Evolutionary conservation across 2,888 invertebrate genomes (phyloP), one percentile per base, ranked within the genome.

Genomic region (Acanthacorydalis orientalis): DNA sequence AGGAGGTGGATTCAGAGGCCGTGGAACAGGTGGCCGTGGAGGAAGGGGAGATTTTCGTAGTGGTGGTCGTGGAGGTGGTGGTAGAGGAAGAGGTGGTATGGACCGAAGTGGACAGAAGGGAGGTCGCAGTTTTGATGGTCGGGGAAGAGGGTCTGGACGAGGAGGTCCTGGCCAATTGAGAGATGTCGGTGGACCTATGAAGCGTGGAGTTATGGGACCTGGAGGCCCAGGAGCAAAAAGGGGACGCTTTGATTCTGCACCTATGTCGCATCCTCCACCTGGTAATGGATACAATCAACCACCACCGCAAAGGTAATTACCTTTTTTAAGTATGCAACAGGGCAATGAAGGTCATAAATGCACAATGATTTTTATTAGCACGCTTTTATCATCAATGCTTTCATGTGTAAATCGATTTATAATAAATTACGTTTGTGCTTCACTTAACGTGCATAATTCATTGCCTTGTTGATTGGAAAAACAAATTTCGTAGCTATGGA

Each of bases 281-380:
- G 47, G 47, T 45, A 62, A 62, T 53, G 62, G 62, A 48, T 60
- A 56, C 49, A 57, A 57, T 45, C 50, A 50, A 31, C 50, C 50
- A 44, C 59, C 59, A 51, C 51, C 59, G 52, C 51, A 51, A 47
- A 51, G 51, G 53, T 53, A 49, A 52, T 51, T 51, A 42, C 9
- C 11, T 47, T 42, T 42, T 15, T 23, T 42, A 4, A 8, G 37
- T 37, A 12, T 9, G 37, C 23, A 23, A 23, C 23, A 23, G 23
- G 23, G 23, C 23, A 23, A 23, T 23, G 23, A 23, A 23, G 23
- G 23, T 23, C 23, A 23, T 23, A 23, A 2, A 23, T 23, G 23
- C 23, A 23, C 23, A n/a, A 37, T 37, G 37, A n/a, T n/a, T 37
- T 37, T 12, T 37, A 14, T 41, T 7, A 23, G 12, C 31, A 23